These are phyloP conservation scores for Podarcis muralis DNA, from an alignment of 2,113 vertebrate species.

Conservation along the genomic window DNA sequence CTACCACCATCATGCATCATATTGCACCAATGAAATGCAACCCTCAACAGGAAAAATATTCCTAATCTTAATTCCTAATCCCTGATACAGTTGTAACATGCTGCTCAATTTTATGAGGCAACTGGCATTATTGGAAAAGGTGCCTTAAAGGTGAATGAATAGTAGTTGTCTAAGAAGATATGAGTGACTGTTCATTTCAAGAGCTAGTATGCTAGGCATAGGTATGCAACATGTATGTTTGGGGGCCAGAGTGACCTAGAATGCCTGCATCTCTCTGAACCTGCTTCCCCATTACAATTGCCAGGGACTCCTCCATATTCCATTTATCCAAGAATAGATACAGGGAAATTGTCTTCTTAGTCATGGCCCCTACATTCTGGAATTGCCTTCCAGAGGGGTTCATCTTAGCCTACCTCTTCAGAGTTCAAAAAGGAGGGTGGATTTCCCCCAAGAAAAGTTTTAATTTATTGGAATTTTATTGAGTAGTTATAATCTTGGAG, in stretches of 20 bases:
- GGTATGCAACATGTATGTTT: not conserved
- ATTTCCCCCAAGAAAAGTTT: not conserved
- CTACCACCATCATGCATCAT: no score
- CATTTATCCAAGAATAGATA: not conserved
- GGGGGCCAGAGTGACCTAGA: not conserved
- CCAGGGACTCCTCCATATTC: not conserved
- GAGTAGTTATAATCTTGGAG: no score
- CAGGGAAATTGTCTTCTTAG: not conserved
- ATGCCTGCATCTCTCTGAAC: not conserved
- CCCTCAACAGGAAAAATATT: no score
- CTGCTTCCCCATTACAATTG: not conserved
- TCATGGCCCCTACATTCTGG: not conserved
- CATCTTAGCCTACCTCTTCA: not conserved
- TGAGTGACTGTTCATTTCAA: not conserved
- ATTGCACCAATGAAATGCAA: no score
- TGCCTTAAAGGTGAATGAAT: not conserved
- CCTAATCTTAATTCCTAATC: no score
- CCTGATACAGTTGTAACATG: not conserved
- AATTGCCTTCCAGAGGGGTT: not conserved
- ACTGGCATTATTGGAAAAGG: not conserved
- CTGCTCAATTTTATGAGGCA: not conserved
- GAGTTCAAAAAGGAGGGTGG: not conserved
- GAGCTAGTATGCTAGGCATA: not conserved
- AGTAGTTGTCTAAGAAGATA: not conserved
- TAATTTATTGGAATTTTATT: no score